Evolutionary conservation across 2,797 vertebrate species (phyloP), one percentile per base, ranked within the genome.

Genomic region (Mionectes olivaceus): DNA sequence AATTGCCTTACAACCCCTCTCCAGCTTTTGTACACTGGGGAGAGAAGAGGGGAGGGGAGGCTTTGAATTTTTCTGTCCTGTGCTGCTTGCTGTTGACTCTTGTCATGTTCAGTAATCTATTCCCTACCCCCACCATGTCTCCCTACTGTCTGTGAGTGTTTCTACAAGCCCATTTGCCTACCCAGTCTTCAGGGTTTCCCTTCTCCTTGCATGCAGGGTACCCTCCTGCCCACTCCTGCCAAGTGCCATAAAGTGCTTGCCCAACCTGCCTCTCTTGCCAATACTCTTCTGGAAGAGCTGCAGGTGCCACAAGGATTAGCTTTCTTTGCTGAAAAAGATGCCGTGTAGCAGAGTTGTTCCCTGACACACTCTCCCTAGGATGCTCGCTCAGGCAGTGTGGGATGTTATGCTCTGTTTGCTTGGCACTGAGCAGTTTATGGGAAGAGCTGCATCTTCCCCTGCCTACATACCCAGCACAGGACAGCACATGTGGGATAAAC

Each of bases 351-450:
- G 52, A 33, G 28, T 35, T 39, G 32, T 18, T 33, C 65, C 43
- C 35, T 28, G 23, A 50, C n/a, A 64, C 32, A 6, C 0, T 1
- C 14, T 74, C 22, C 35, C 65, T 1, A 0, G 67, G 43, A 37
- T 32, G 25, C 46, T 59, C 4, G 0, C 49, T 64, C 1, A 3
- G 39, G 39, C 44, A 39, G 50, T 0, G 2, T 55, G 37, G 27
- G 41, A 41, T 64, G 50, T 37, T 21, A 3, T 0, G 2, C 35
- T 50, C 46, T 13, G 30, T 46, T 83, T 1, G 0, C 23, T 84
- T 68, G 35, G 55, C n/a, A 46, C 46, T 14, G 50, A 81, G 11
- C 7, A 13, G 19, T 47, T 61, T 33, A 47, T 4, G 35, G 55
- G 24, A 39, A 15, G n/a, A 44, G 16, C 17, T 1, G 0, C 11